Base-by-base conservation (phyloP, 2,888 invertebrate species). In the Phragmatobia fuliginosa region DNA sequence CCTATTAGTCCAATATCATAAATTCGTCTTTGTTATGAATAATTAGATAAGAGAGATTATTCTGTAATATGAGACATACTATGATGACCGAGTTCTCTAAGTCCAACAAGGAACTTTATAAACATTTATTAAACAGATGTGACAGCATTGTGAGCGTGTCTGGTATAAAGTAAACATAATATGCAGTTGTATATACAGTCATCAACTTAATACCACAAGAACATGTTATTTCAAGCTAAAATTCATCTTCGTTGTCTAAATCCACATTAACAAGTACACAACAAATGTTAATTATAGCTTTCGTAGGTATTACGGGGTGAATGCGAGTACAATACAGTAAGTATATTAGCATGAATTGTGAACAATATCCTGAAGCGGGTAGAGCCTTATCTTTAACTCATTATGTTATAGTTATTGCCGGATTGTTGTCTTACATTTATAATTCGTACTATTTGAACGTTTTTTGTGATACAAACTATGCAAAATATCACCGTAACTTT, bases 351-450 rank as follows among this genome's bases (percentile, higher is more conserved):
- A 69, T 78, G 80, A 80, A 79, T 81, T 78, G 80, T 79, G 80
- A 81, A 87, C 81, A 82, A 84, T 87, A 83, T 76, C 85, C 79
- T 76, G 71, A 61, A 80, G 83, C 78, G 78, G 74, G 66, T 77
- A 76, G 72, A 72, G 73, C 74, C 80, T 80, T 82, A 87, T 88
- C 88, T 84, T 63, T 77, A 79, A 83, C 81, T 85, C 83, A 81
- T 86, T 86, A 82, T 78, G 82, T 87, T 76, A 78, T 82, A 77
- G 83, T 87, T 86, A 88, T 87, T 83, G 82, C 75, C 72, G 73
- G 72, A 79, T 80, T 78, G 77, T 78, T 74, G 77, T 78, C 61
- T 72, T 67, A 64, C 63, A 66, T 59, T 73, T 72, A 66, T 68
- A 70, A 72, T 62, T 66, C 6, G 32, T 60, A 31, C 25, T 36